Evolutionary conservation across 2,113 vertebrate species (phyloP).

Genomic region (Phainopepla nitens): DNA sequence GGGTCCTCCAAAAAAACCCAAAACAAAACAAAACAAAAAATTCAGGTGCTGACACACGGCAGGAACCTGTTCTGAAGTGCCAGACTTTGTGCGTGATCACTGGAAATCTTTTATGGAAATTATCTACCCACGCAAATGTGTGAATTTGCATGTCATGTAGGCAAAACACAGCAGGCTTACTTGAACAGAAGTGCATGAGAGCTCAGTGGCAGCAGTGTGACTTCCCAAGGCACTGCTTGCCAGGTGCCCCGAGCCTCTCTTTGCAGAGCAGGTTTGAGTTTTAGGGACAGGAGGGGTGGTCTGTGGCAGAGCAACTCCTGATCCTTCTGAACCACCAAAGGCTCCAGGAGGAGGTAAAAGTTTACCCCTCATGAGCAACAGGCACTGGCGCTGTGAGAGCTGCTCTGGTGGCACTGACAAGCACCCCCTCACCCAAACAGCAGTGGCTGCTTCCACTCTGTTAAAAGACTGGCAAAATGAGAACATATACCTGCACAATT

Average conservation of each 20-base stretch:
- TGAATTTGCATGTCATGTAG: not conserved
- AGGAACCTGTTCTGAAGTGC: not conserved
- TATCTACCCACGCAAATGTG: not conserved
- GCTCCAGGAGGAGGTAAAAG: rapidly evolving
- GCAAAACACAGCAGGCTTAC: not conserved
- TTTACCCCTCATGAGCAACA: not conserved
- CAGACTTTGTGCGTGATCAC: not conserved
- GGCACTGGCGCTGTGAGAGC: not conserved
- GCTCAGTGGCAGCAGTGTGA: not conserved
- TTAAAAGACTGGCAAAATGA: not conserved
- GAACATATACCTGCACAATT: not conserved
- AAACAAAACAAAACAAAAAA: no score
- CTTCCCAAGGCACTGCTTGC: not conserved
- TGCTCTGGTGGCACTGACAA: rapidly evolving
- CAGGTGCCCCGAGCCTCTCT: not conserved
- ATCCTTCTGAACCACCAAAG: not conserved
- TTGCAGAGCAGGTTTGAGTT: not conserved
- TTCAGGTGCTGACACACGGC: not conserved
- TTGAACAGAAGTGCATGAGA: not conserved
- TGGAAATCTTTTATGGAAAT: not conserved
- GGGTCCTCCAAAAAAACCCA: not conserved
- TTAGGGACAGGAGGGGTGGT: not conserved
- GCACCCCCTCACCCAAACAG: no score
- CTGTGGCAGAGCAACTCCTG: not conserved
- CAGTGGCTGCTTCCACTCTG: not conserved